Evolutionary conservation across 2,113 vertebrate species (phyloP).

Genomic region (Piaya cayana): DNA sequence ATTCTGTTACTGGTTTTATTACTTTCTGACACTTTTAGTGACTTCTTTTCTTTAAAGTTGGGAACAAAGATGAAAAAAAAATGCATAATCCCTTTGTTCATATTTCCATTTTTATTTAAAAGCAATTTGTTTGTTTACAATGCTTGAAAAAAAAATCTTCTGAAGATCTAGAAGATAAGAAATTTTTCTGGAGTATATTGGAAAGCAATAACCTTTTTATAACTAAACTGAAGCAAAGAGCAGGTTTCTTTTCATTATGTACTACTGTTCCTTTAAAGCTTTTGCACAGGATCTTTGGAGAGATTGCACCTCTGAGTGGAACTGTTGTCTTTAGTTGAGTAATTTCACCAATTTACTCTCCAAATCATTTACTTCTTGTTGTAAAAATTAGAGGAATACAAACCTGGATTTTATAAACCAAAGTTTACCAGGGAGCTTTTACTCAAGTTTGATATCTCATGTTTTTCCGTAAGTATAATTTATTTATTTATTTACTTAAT

Average conservation of each 20-base stretch:
- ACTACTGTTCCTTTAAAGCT: neutral
- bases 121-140: neutral
- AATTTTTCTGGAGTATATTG: neutral
- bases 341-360: neutral
- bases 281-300: neutral
- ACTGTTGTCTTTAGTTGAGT: neutral
- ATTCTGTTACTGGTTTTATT: neutral
- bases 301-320: neutral
- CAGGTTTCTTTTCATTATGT: neutral
- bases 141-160: neutral
- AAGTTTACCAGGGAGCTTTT: neutral
- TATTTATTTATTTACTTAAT: neutral
- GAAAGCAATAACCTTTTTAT: neutral
- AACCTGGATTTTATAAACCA: neutral
- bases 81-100: fast-evolving
- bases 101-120: neutral
- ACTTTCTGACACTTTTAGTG: neutral
- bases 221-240: neutral
- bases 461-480: neutral
- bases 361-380: neutral
- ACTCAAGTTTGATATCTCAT: neutral
- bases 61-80: neutral
- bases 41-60: neutral
- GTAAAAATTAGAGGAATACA: neutral
- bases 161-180: neutral